Evolutionary conservation across 2,797 vertebrate genomes (phyloP).

Genomic region (Emys orbicularis): DNA sequence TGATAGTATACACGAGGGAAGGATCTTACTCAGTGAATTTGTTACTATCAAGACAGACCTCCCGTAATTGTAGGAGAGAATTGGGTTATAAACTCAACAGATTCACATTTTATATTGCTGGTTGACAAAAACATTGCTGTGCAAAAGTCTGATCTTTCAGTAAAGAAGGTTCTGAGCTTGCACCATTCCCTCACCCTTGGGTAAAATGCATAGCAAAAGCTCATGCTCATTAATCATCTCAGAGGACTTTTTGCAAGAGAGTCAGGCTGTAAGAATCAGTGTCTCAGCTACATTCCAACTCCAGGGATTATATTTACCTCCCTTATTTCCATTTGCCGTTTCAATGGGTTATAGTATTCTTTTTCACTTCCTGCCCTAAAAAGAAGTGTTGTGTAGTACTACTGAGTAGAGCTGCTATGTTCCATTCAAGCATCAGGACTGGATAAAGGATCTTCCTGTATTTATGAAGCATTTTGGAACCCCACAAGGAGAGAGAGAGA

Average conservation of each 20-base stretch:
- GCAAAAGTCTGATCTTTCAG: not conserved
- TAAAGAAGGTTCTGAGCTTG: not conserved
- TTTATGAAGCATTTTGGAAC: not conserved
- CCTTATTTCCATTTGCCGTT: not conserved
- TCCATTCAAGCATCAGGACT: not conserved
- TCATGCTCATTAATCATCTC: not conserved
- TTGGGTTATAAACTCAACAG: not conserved
- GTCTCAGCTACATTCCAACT: not conserved
- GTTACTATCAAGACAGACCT: not conserved
- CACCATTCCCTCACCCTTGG: not conserved
- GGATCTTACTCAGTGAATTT: not conserved
- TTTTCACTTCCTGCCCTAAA: not conserved
- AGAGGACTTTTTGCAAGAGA: slow-evolving; percentile 3
- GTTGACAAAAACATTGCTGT: too few relatives aligned
- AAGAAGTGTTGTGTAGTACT: not conserved
- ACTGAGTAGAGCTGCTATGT: not conserved
- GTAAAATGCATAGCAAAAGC: not conserved
- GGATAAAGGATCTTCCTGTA: not conserved
- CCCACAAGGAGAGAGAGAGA: not conserved
- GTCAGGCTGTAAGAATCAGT: not conserved
- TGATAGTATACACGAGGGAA: not conserved
- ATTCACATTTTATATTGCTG: not conserved
- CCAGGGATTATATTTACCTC: not conserved
- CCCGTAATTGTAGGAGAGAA: not conserved
- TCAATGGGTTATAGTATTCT: not conserved